Evolutionary conservation across 2,113 vertebrate genomes (phyloP).

Genomic region (Scartelaos histophorus): DNA sequence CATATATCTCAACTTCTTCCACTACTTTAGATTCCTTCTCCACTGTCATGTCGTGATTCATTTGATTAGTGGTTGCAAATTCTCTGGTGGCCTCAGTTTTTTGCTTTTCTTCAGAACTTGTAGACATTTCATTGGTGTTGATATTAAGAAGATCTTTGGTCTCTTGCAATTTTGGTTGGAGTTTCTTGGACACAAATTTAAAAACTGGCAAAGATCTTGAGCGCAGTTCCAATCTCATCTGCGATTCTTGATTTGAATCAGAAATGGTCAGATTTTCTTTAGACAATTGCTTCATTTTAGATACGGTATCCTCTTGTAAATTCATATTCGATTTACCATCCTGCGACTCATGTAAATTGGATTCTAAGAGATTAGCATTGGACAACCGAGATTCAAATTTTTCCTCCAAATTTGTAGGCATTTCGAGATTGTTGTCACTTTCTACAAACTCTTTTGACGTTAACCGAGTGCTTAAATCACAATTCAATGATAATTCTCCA

Average conservation of each 20-base stretch:
- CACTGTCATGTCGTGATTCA: neutral
- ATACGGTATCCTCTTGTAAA: neutral
- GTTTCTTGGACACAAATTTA: neutral
- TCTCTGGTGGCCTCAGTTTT: neutral
- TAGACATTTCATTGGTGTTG: neutral
- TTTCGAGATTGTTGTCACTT: neutral
- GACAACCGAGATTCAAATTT: neutral
- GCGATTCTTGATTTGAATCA: neutral
- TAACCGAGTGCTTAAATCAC: neutral
- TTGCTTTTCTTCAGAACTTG: neutral
- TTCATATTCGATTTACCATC: no score
- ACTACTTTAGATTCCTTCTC: neutral
- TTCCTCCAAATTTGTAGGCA: neutral
- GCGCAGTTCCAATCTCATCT: neutral
- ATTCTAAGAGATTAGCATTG: neutral
- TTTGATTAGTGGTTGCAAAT: neutral
- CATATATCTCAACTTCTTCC: neutral
- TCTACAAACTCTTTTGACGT: neutral
- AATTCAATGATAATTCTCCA: neutral
- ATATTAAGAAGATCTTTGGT: neutral
- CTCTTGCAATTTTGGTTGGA: conserved; percentile 4
- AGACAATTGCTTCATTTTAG: neutral
- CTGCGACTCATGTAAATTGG: neutral
- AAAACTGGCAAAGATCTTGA: neutral
- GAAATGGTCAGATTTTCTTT: neutral